Evolutionary conservation across 2,113 vertebrate species (phyloP).

Genomic region (Phylloscopus whistleri): DNA sequence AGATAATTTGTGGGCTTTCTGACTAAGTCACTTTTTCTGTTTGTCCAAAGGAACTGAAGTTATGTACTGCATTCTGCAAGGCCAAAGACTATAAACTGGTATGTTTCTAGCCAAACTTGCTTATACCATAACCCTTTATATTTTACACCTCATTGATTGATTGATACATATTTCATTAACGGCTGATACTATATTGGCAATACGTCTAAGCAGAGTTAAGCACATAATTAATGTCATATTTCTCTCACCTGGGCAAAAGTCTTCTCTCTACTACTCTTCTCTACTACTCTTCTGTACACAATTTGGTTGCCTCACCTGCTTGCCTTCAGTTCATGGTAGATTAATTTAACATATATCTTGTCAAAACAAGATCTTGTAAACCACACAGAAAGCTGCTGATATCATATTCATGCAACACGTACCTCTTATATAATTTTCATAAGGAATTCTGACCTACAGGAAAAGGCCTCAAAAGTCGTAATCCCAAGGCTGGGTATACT

Average conservation of each 20-base stretch:
- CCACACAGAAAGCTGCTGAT: background rate
- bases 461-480: background rate
- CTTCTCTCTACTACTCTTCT: background rate
- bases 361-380: background rate
- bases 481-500: background rate
- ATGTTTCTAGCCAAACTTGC: background rate
- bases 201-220: background rate
- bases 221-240: background rate
- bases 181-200: background rate
- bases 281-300: background rate
- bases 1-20: background rate
- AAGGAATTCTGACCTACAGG: background rate
- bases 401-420: background rate
- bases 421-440: background rate
- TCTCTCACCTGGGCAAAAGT: background rate
- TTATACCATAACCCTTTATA: background rate
- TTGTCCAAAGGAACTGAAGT: background rate
- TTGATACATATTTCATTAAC: background rate
- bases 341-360: background rate
- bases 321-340: background rate
- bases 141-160: background rate
- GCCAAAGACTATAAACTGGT: background rate
- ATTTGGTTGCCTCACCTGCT: background rate
- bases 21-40: background rate
- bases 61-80: background rate